A percentile compares a stretch with the other conserved stretches of the same genome.
Conservation (phyloP, 2,797 vertebrate species). For the Spea hammondii region DNA sequence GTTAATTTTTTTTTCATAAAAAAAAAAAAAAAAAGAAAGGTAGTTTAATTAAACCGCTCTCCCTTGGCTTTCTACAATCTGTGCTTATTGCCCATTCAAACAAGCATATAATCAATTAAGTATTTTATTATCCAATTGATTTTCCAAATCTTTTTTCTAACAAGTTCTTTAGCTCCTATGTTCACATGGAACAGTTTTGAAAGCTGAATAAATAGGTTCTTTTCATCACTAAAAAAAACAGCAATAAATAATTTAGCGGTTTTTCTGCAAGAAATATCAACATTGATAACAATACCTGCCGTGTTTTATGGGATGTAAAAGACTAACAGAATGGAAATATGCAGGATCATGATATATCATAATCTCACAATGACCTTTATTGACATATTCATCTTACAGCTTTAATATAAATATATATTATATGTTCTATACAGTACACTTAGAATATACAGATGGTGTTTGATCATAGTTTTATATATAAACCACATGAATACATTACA, state of each 20-base stretch:
- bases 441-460: too few species aligned
- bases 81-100: slow-evolving; percentile 61
- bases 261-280: slow-evolving; percentile 62
- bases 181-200: slow-evolving; percentile 61
- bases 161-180: slow-evolving; percentile 61
- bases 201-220: slow-evolving; percentile 65
- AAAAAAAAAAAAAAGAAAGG: slow-evolving; percentile 47
- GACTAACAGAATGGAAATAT: slow-evolving; percentile 57
- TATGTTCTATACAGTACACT: too few species aligned
- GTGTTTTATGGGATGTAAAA: slow-evolving; percentile 64
- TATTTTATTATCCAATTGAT: slow-evolving; percentile 76
- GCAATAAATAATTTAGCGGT: slow-evolving; percentile 68
- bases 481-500: too few species aligned
- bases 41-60: slow-evolving; percentile 65
- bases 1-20: slow-evolving; percentile 55
- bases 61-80: slow-evolving; percentile 62
- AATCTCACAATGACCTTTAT: slow-evolving; percentile 69
- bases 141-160: slow-evolving; percentile 55
- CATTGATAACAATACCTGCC: slow-evolving; percentile 60
- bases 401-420: not conserved
- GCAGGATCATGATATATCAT: slow-evolving; percentile 66
- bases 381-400: slow-evolving; percentile 55
- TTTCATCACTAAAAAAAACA: slow-evolving; percentile 67
- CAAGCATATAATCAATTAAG: slow-evolving; percentile 72
- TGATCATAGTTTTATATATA: too few species aligned